Conservation (phyloP, 2,113 vertebrate genomes). For the Brachyistius frenatus region DNA sequence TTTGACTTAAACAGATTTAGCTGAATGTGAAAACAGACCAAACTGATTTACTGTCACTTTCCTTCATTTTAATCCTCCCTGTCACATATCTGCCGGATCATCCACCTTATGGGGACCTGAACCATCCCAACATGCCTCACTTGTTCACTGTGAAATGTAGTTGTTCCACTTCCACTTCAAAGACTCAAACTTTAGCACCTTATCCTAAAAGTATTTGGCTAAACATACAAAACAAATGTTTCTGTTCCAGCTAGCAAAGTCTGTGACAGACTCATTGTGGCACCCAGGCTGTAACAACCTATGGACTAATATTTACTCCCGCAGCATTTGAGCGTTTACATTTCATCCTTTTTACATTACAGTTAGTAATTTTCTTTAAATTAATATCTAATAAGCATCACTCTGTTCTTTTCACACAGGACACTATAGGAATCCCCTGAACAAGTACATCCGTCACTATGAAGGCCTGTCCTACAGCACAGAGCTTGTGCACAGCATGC, state of each 20-base stretch:
- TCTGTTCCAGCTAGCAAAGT: neutral
- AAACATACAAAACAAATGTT: neutral
- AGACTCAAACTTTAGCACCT: neutral
- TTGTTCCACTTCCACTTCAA: neutral
- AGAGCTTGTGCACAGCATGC: conserved; percentile 92
- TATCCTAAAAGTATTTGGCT: neutral
- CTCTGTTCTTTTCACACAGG: conserved; percentile 81
- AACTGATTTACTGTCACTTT: conserved; percentile 21
- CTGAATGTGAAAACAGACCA: conserved; percentile 28
- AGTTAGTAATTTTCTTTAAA: neutral
- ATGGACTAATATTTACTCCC: neutral
- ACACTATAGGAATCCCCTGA: conserved; percentile 96
- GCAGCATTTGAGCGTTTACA: neutral
- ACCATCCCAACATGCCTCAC: neutral
- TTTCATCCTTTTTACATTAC: neutral
- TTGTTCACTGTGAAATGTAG: conserved; percentile 7
- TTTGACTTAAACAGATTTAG: conserved; percentile 56
- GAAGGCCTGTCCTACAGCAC: conserved; percentile 95
- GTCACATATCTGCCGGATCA: conserved; percentile 29
- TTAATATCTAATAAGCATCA: neutral
- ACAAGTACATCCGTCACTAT: conserved; percentile 96
- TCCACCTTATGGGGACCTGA: neutral
- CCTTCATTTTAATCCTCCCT: conserved; percentile 22
- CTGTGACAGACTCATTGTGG: neutral
- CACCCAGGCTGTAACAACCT: neutral